These are phyloP conservation scores for Larimichthys polyactis DNA, from an alignment of 2,113 vertebrate genomes.

Conservation along the genomic window DNA sequence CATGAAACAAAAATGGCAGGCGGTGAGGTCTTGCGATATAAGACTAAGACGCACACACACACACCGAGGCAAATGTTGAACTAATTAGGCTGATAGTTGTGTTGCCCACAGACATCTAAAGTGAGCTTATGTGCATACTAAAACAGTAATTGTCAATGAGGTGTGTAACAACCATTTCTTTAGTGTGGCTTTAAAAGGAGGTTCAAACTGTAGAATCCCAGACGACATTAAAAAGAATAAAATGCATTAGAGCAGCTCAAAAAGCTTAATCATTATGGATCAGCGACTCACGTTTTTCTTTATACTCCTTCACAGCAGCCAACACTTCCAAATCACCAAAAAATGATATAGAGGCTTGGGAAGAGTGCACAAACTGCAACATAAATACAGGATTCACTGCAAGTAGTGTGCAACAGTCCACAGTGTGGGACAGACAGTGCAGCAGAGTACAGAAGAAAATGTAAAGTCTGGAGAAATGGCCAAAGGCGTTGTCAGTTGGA, in stretches of 20 bases:
- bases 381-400: constrained; percentile 31
- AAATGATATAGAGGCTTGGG: constrained; percentile 26
- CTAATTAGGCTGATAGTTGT: constrained; percentile 35
- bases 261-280: constrained; percentile 24
- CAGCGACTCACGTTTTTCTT: constrained; percentile 10
- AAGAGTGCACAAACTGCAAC: constrained; percentile 33
- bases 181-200: not conserved
- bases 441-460: constrained; percentile 6
- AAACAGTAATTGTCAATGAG: constrained; percentile 13
- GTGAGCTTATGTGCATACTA: not conserved
- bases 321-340: constrained; percentile 24
- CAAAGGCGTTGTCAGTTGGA: not conserved
- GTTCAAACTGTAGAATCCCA: not conserved
- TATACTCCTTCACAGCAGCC: constrained; percentile 16
- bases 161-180: not conserved
- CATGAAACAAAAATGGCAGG: constrained; percentile 34
- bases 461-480: not conserved
- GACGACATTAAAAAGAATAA: constrained; percentile 11
- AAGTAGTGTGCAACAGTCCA: not conserved
- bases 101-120: constrained; percentile 13
- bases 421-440: constrained; percentile 6
- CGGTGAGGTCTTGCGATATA: not conserved
- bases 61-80: constrained; percentile 17
- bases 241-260: constrained; percentile 3
- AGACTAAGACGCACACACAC: constrained; percentile 6